A percentile compares a stretch with the other conserved stretches of the same genome.
phyloP scores from a whole-genome alignment of 1,140 invertebrate genomes.

The Augochlora pura region DNA sequence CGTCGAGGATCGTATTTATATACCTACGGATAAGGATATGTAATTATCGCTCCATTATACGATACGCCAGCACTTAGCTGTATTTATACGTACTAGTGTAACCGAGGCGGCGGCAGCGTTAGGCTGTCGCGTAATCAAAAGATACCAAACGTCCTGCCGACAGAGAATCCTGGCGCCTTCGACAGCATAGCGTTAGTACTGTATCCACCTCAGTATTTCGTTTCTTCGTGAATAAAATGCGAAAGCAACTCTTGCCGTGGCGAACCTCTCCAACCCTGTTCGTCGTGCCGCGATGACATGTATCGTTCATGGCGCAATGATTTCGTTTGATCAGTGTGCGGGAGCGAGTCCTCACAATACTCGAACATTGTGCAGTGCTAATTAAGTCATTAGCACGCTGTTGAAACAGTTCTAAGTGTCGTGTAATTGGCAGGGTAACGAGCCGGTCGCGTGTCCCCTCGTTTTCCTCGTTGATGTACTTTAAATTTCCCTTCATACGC shows the following conservation, averaged over 20 bases:
- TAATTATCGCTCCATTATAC: slow-evolving; percentile 3
- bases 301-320: not conserved
- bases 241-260: not conserved
- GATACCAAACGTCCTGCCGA: slow-evolving; percentile 45
- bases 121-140: slow-evolving; percentile 43
- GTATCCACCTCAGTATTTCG: slow-evolving; percentile 1
- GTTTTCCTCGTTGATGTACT: slow-evolving; percentile 15
- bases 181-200: not conserved
- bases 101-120: slow-evolving; percentile 16
- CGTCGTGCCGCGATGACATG: not conserved
- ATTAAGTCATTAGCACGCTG: slow-evolving; percentile 15
- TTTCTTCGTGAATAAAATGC: slow-evolving; percentile 10
- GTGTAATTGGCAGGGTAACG: slow-evolving; percentile 18
- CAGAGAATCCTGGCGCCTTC: slow-evolving; percentile 9
- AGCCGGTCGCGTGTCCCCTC: not conserved
- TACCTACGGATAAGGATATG: slow-evolving; percentile 14
- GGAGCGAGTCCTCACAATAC: not conserved
- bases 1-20: slow-evolving; percentile 32
- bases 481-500: slow-evolving; percentile 19
- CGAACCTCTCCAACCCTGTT: not conserved
- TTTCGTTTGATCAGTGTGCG: slow-evolving; percentile 1
- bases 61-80: slow-evolving; percentile 13
- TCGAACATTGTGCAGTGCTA: not conserved
- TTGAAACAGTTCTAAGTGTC: slow-evolving; percentile 17
- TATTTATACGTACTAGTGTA: slow-evolving; percentile 36